These are phyloP conservation scores for Eilema sororculum DNA, from an alignment of 2,888 invertebrate genomes.

Conservation along the genomic window DNA sequence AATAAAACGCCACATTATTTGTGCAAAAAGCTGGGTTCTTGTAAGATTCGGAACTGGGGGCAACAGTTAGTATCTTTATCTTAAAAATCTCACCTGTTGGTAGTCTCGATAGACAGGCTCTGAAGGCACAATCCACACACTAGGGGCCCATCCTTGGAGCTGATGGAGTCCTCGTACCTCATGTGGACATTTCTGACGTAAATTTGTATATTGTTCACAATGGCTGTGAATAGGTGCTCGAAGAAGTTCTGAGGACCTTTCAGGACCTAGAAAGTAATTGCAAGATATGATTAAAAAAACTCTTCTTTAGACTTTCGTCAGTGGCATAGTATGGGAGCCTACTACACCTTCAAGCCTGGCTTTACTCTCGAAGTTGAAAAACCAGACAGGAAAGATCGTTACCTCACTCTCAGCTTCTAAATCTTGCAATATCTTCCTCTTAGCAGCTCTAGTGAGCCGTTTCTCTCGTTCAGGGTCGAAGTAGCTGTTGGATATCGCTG, in stretches of 20 bases:
- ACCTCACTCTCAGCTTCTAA: constrained; percentile 87
- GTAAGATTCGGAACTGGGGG: too few species aligned
- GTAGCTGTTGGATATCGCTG: constrained; percentile 89
- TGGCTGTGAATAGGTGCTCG: constrained; percentile 91
- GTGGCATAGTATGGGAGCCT: not conserved
- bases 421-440: constrained; percentile 90
- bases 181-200: constrained; percentile 93
- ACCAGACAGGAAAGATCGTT: not conserved
- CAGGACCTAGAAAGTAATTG: constrained; percentile 62
- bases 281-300: not conserved
- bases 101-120: constrained; percentile 92
- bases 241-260: constrained; percentile 90
- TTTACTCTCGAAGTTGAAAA: not conserved
- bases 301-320: not conserved
- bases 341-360: not conserved
- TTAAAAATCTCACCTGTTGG: constrained; percentile 88
- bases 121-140: constrained; percentile 93
- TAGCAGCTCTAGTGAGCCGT: constrained; percentile 90
- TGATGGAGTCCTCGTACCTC: constrained; percentile 92
- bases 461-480: constrained; percentile 92
- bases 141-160: constrained; percentile 88
- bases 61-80: too few species aligned
- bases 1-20: too few species aligned
- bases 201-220: constrained; percentile 93
- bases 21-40: too few species aligned